These are phyloP conservation scores for Neoscelio sp. DNA, from an alignment of 2,888 invertebrate species.

Conservation along the genomic window DNA sequence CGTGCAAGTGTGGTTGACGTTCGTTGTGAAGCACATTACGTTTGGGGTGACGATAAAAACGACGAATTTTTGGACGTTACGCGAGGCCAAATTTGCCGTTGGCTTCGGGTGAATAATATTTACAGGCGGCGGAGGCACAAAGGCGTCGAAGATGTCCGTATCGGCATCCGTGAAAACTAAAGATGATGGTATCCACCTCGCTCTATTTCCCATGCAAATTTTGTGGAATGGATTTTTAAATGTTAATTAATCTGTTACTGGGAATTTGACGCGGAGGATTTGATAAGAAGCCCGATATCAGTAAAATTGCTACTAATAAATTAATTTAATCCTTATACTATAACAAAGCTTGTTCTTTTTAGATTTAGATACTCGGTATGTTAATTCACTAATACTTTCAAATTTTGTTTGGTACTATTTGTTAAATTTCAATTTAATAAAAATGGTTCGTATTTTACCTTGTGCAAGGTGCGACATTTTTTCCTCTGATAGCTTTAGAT, in stretches of 20 bases:
- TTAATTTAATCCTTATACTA: too few species aligned
- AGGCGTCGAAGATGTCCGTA: constrained; percentile 86
- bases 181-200: constrained; percentile 87
- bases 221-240: too few species aligned
- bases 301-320: too few species aligned
- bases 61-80: constrained; percentile 72
- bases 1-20: constrained; percentile 63
- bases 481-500: constrained; percentile 88
- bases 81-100: constrained; percentile 77
- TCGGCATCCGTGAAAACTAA: constrained; percentile 86
- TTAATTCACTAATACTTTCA: too few species aligned
- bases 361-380: too few species aligned
- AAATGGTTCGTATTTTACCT: constrained; percentile 86
- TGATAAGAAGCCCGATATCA: too few species aligned
- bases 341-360: too few species aligned
- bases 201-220: constrained; percentile 82
- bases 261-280: too few species aligned
- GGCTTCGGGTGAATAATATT: constrained; percentile 89
- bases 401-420: too few species aligned
- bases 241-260: too few species aligned
- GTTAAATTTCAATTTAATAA: too few species aligned
- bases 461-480: constrained; percentile 92
- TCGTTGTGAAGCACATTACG: constrained; percentile 72
- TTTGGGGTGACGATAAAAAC: constrained; percentile 73
- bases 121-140: constrained; percentile 88